These are phyloP conservation scores for Pseudorhiza aurosa DNA, from an alignment of 30 jellyfish, hydroid and myxozoan genomes.

Conservation along the genomic window DNA sequence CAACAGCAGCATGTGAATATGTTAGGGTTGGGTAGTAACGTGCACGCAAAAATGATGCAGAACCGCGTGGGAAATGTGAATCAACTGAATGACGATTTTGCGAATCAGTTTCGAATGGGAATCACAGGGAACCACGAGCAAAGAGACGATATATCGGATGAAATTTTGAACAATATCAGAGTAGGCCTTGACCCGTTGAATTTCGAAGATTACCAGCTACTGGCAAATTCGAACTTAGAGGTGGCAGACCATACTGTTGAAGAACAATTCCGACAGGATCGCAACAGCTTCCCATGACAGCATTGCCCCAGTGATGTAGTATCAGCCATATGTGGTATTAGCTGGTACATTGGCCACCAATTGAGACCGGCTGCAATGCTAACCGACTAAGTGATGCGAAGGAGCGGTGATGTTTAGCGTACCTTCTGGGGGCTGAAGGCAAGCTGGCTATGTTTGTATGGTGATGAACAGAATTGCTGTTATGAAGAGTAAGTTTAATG, in stretches of 20 bases:
- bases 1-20: conserved; percentile 48
- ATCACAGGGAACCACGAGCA: conserved; percentile 65
- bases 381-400: too few species aligned
- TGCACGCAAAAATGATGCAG: conserved; percentile 35
- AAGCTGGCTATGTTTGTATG: neutral
- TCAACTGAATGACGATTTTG: conserved; percentile 61
- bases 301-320: neutral
- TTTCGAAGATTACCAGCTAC: conserved; percentile 80
- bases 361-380: too few species aligned
- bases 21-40: conserved; percentile 7
- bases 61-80: conserved; percentile 24
- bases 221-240: conserved; percentile 79
- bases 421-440: neutral
- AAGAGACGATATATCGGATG: conserved; percentile 86
- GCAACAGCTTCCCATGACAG: conserved; percentile 57
- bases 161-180: conserved; percentile 86
- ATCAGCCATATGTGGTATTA: too few species aligned
- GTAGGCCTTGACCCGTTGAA: conserved; percentile 92
- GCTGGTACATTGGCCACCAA: too few species aligned
- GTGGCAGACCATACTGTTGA: conserved; percentile 93
- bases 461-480: neutral
- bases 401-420: too few species aligned
- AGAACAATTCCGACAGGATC: conserved; percentile 92
- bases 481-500: conserved; percentile 10
- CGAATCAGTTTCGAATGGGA: conserved; percentile 65